A percentile compares a stretch with the other conserved stretches of the same genome.
These are phyloP conservation scores for Ostrea denselamellosa DNA, from an alignment of 1,140 invertebrate genomes.

Conservation along the genomic window DNA sequence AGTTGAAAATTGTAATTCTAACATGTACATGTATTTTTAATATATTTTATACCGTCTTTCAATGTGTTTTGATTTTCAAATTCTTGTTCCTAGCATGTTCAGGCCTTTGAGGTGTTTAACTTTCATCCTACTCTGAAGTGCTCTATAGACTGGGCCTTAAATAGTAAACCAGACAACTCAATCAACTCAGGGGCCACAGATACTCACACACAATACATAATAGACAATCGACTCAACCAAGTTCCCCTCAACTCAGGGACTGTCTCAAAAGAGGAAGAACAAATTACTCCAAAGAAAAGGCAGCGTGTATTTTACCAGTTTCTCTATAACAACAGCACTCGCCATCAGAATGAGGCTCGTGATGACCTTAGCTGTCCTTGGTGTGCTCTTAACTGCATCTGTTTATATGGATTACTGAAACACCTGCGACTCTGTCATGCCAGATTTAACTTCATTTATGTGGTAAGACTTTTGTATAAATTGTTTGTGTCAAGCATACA, in stretches of 20 bases:
- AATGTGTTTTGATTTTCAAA: not conserved
- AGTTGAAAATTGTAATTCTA: not conserved
- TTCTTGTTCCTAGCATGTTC: conserved; percentile 64
- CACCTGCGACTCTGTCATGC: conserved; percentile 96
- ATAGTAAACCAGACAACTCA: conserved; percentile 84
- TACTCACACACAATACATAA: conserved; percentile 60
- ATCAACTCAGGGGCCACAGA: conserved; percentile 73
- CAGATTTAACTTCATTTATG: conserved; percentile 94
- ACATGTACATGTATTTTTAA: not conserved
- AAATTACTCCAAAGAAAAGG: conserved; percentile 68
- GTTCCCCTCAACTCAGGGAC: conserved; percentile 40
- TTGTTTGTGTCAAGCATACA: not conserved
- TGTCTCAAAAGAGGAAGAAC: conserved; percentile 60
- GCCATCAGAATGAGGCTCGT: conserved; percentile 95
- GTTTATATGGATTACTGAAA: conserved; percentile 92
- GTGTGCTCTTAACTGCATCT: conserved; percentile 94
- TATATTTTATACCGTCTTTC: not conserved
- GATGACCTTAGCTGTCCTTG: conserved; percentile 96
- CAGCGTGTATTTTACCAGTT: conserved; percentile 95
- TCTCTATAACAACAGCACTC: conserved; percentile 95
- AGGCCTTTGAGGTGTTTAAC: conserved; percentile 79
- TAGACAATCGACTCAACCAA: conserved; percentile 60
- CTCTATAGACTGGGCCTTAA: conserved; percentile 89
- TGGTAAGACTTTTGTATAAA: conserved; percentile 82
- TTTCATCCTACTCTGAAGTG: conserved; percentile 90